phyloP scores from a whole-genome alignment of 2,888 invertebrate genomes.

The Pyrocoelia pectoralis region DNA sequence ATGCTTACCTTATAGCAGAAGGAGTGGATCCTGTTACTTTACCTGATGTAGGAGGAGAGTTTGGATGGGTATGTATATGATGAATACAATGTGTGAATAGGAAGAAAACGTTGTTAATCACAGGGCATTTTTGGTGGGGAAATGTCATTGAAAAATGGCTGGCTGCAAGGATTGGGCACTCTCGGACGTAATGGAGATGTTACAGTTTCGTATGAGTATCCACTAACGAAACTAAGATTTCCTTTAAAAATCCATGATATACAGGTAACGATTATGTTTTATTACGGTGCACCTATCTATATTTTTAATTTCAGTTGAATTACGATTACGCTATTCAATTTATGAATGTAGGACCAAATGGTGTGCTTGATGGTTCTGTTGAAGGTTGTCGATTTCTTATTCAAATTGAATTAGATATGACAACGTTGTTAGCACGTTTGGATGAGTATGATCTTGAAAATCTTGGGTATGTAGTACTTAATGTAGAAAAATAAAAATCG shows the following conservation, averaged over 20 bases:
- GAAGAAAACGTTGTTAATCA: not conserved
- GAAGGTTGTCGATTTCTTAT: not conserved
- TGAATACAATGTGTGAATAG: not conserved
- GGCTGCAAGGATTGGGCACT: not conserved
- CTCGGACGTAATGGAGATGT: not conserved
- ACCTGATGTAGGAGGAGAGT: not conserved
- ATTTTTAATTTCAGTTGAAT: slow-evolving; percentile 2
- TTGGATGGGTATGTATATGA: not conserved
- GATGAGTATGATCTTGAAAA: not conserved
- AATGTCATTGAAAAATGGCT: not conserved
- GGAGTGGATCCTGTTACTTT: not conserved
- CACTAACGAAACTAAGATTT: not conserved
- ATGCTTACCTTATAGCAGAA: not conserved
- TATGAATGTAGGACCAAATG: slow-evolving; percentile 3
- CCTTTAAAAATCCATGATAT: not conserved
- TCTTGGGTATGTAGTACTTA: slow-evolving; percentile 12
- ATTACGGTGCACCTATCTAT: not conserved
- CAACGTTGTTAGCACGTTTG: not conserved
- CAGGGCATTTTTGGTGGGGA: not conserved
- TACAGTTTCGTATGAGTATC: not conserved
- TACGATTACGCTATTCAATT: slow-evolving; percentile 7
- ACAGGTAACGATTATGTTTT: not conserved
- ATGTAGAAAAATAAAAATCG: not conserved
- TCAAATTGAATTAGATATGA: slow-evolving; percentile 7
- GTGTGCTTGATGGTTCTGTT: not conserved